phyloP scores from a whole-genome alignment of 2,113 vertebrate species.

The Chaenocephalus aceratus region DNA sequence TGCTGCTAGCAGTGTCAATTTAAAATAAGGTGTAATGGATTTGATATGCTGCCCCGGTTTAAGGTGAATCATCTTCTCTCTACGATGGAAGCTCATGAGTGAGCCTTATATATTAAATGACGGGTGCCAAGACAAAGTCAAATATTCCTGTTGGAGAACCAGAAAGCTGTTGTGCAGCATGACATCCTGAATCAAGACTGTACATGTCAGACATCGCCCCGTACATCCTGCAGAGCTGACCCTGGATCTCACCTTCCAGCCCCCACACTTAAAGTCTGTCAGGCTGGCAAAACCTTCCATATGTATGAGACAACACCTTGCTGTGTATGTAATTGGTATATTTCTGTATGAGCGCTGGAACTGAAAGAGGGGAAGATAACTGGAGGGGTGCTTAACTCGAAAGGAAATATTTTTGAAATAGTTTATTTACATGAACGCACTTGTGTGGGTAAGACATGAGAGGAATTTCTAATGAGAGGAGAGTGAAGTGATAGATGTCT shows the following conservation, averaged over 20 bases:
- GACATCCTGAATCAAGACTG: slow-evolving; percentile 34
- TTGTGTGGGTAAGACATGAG: not conserved
- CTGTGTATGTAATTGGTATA: slow-evolving; percentile 52
- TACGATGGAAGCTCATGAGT: not conserved
- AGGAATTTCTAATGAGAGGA: not conserved
- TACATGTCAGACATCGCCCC: slow-evolving; percentile 27
- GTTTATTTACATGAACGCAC: slow-evolving; percentile 1
- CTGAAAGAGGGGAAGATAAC: not conserved
- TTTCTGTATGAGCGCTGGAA: not conserved
- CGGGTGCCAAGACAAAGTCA: not conserved
- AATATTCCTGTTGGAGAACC: not conserved
- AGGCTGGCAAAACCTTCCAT: slow-evolving; percentile 29
- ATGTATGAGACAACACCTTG: slow-evolving; percentile 38
- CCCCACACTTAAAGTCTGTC: slow-evolving; percentile 14
- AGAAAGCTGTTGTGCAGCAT: slow-evolving; percentile 10
- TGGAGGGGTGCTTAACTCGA: slow-evolving; percentile 8
- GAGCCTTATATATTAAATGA: slow-evolving; percentile 8
- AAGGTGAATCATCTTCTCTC: not conserved
- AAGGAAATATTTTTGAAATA: not conserved
- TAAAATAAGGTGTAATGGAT: slow-evolving; percentile 12
- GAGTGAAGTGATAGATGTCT: not conserved
- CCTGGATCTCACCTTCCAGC: slow-evolving; percentile 15
- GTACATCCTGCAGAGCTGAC: slow-evolving; percentile 9
- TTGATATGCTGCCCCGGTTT: slow-evolving; percentile 12
- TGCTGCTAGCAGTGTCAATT: slow-evolving; percentile 11